Conservation (phyloP, 2,888 invertebrate species). For the Urechis unicinctus region DNA sequence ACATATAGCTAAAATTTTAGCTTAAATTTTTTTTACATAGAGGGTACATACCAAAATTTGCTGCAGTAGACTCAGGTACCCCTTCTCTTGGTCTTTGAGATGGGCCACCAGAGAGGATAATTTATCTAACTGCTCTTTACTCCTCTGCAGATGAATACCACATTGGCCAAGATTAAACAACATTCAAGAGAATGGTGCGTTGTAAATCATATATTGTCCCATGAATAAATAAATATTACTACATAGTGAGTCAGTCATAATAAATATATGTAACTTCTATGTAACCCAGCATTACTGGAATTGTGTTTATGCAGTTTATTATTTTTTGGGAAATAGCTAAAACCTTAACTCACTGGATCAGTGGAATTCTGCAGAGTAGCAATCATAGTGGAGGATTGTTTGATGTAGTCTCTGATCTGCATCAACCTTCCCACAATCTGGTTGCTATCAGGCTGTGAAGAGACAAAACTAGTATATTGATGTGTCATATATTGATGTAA, state of each 20-base stretch:
- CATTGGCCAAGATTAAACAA: no score
- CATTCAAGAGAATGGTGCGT: no score
- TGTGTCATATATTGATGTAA: no score
- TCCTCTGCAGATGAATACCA: neutral
- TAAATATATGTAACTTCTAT: no score
- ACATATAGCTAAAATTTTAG: neutral
- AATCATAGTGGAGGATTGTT: conserved; percentile 45
- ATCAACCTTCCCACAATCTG: conserved; percentile 45
- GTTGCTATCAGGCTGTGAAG: conserved; percentile 43
- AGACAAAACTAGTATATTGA: no score
- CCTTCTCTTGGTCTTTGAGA: neutral
- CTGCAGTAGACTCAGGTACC: neutral
- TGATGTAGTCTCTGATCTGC: conserved; percentile 48
- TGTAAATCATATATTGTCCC: no score
- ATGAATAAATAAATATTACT: no score
- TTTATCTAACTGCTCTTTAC: neutral
- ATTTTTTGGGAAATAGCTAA: no score
- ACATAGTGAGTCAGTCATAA: no score
- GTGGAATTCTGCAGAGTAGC: conserved; percentile 29
- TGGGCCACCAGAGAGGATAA: neutral
- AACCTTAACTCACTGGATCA: conserved; percentile 12
- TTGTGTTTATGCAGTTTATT: no score
- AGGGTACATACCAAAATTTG: neutral
- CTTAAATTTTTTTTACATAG: neutral
- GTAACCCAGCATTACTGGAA: no score